Evolutionary conservation across 2,797 vertebrate species (phyloP), one percentile per base, ranked within the genome.

Genomic region (Margarornis squamiger): DNA sequence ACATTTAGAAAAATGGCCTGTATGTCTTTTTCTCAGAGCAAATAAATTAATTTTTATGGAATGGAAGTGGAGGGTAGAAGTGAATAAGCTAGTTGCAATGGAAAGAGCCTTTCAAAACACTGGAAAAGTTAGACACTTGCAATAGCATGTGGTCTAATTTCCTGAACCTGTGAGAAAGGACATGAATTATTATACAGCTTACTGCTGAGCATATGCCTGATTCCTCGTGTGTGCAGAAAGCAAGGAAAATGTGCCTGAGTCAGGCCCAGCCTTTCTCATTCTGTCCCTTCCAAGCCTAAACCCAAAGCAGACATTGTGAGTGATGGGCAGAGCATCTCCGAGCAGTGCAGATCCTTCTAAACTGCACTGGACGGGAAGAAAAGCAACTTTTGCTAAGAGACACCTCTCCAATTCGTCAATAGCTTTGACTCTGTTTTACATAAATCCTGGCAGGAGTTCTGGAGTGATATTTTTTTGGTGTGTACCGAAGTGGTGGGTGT

Each of bases 141-240:
- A 90, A 95, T 92, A 95, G 80, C 80, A 91, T 93, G 93, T 90
- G 84, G 72, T 92, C 95, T 95, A 97, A 96, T 96, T 97, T 97
- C 94, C 92, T 77, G 88, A 93, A 92, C 68, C 79, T 95, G 59
- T 86, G 93, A 95, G 76, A 95, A 95, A 88, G 72, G 57, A 71
- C 75, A 70, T 87, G 94, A 97, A 81, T 91, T 90, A 94, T 90
- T 92, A 65, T 78, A 45, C 14, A 72, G 79, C 55, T 91, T 57
- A 41, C 58, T 88, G 66, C 72, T 72, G 84, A 95, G 87, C 30
- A 21, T 57, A 57, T 38, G 48, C 55, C 85, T 84, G 52, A 71
- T 79, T 90, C 74, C 67, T 93, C 78, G 29, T 67, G 39, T 63
- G 45, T 57, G 59, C 59, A 92, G 51, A 88, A 81, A 58, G 62